Evolutionary conservation across 2,888 invertebrate genomes (phyloP).

Genomic region (Malthinus flaveolus): DNA sequence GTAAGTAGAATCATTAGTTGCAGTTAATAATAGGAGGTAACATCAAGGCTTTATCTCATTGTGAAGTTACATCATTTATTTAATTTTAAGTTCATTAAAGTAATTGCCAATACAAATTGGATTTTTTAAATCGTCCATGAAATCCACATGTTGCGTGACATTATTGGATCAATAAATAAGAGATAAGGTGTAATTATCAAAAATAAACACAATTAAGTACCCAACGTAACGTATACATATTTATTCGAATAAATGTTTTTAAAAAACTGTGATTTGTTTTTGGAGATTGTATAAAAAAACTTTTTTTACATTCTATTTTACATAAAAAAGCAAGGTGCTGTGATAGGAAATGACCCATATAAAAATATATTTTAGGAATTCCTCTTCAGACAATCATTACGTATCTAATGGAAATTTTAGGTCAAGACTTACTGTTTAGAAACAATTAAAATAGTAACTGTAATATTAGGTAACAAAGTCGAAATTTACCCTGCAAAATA

Average conservation of each 20-base stretch:
- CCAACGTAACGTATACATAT: conserved; percentile 2
- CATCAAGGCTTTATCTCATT: too few species aligned
- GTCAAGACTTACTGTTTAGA: neutral
- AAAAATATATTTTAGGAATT: conserved; percentile 17
- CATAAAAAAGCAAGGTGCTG: conserved; percentile 4
- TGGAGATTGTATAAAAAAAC: conserved; percentile 3
- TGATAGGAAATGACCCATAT: conserved; percentile 17
- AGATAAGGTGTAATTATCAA: neutral
- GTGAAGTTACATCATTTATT: too few species aligned
- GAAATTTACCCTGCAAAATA: conserved; percentile 10
- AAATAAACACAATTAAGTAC: neutral
- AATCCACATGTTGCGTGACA: too few species aligned
- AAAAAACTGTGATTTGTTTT: neutral
- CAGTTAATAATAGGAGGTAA: too few species aligned
- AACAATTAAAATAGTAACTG: conserved; percentile 17
- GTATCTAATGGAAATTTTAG: conserved; percentile 11
- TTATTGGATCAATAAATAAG: neutral
- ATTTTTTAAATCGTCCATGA: too few species aligned
- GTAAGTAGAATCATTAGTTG: too few species aligned
- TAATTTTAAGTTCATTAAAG: too few species aligned
- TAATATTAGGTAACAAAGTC: conserved; percentile 12
- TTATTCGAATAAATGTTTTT: conserved; percentile 4
- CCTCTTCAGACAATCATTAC: neutral
- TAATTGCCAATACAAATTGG: too few species aligned
- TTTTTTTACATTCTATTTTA: neutral